Base-by-base conservation (phyloP, 2,797 vertebrate species). In the Erethizon dorsatum region DNA sequence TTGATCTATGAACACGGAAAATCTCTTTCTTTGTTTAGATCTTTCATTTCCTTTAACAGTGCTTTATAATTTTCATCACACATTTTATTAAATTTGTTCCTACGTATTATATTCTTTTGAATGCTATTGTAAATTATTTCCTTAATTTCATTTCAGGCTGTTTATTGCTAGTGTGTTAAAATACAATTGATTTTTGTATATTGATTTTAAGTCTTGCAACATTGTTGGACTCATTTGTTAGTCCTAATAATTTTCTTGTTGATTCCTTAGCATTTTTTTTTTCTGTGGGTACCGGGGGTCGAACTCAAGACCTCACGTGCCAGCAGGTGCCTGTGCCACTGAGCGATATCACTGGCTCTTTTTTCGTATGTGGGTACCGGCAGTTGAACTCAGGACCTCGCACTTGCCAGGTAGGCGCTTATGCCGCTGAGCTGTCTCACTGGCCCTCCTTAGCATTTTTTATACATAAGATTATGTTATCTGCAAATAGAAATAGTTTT, bases 41-140 rank as follows among this genome's bases (percentile, higher is more conserved):
- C 33, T 59, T 67, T 85, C 73, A 79, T 87, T 57, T 80, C 31
- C 84, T 73, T 88, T 26, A 88, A 78, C 4, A 79, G 37, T 15
- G 2, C 52, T 83, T 54, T 79, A 2, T 75, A 59, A 45, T 75
- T 83, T 95, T 85, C 52, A 22, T 37, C 54, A 20, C 37, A 20
- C 2, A 69, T 85, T 80, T 54, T 33, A 5, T 69, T 73, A 84
- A 79, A 59, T 96, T 89, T 87, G 65, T 45, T 71, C 78, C 18
- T 82, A 50, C 78, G 10, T 59, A 20, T 69, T 95, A 94, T 26
- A 73, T 82, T 80, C 73, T 94, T 93, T 61, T 69, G 22, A 11
- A 31, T 90, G 56, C 33, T 87, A 9, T 47, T 75, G 17, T 47
- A 79, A 75, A 57, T 75, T 31, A 57, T 47, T 83, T 83, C 83